Conservation (phyloP, 2,797 vertebrate species). For the Notolepis coatsorum region DNA sequence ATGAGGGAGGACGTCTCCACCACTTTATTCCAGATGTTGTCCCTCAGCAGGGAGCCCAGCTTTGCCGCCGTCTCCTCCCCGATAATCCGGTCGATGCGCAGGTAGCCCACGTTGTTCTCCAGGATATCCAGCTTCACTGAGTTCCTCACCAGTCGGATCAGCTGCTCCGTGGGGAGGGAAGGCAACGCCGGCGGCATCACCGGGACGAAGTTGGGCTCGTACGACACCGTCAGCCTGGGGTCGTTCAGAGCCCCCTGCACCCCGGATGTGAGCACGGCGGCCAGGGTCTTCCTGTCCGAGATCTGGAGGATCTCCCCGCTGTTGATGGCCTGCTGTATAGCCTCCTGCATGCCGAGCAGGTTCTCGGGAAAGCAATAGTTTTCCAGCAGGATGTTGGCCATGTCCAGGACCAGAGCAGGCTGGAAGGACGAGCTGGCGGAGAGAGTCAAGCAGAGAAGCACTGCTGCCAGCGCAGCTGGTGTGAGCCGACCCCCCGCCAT, state of each 20-base stretch:
- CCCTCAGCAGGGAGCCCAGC: conserved; percentile 80
- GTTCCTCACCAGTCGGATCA: conserved; percentile 80
- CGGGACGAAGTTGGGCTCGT: conserved; percentile 78
- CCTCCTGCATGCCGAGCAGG: conserved; percentile 89
- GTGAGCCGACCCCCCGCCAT: conserved; percentile 23
- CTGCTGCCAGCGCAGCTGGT: conserved; percentile 36
- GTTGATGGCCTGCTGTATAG: conserved; percentile 87
- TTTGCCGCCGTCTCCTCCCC: conserved; percentile 79
- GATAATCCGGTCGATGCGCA: conserved; percentile 87
- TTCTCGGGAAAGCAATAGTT: conserved; percentile 94
- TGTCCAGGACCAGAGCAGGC: conserved; percentile 84
- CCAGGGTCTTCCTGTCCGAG: conserved; percentile 85
- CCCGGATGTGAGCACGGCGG: conserved; percentile 83
- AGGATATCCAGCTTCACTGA: conserved; percentile 82
- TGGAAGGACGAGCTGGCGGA: conserved; percentile 76
- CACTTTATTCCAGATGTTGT: conserved; percentile 85
- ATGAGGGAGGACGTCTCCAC: conserved; percentile 85
- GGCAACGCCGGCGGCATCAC: conserved; percentile 50
- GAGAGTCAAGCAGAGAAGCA: conserved; percentile 39
- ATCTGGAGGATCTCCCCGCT: conserved; percentile 87
- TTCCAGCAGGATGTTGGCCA: conserved; percentile 89
- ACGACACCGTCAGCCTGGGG: conserved; percentile 86
- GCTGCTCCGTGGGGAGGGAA: conserved; percentile 77
- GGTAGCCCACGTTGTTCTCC: conserved; percentile 86
- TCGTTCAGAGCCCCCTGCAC: conserved; percentile 90